Evolutionary conservation across 2,888 invertebrate species (phyloP).

Genomic region (Volucella bombylans): DNA sequence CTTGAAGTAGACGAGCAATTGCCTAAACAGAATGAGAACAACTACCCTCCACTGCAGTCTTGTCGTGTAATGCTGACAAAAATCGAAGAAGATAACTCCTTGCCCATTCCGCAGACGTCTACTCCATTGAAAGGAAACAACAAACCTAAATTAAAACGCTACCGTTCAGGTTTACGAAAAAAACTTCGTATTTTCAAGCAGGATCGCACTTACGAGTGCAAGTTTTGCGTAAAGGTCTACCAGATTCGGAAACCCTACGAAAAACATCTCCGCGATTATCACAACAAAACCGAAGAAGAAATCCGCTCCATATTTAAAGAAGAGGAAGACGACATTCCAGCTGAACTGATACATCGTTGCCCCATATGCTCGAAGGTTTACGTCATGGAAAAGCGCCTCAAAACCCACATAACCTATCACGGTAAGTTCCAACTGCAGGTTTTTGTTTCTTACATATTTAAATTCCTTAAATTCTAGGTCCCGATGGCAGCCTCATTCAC

Average conservation of each 20-base stretch:
- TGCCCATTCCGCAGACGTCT: no score
- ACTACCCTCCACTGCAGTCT: not conserved
- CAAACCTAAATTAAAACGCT: slow-evolving; percentile 18
- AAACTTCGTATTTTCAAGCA: slow-evolving; percentile 75
- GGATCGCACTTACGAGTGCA: slow-evolving; percentile 79
- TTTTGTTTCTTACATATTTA: not conserved
- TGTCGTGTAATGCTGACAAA: slow-evolving; percentile 15
- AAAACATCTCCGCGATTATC: slow-evolving; percentile 80
- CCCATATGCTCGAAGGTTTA: slow-evolving; percentile 80
- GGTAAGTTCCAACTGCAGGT: slow-evolving; percentile 72
- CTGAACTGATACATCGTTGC: slow-evolving; percentile 79
- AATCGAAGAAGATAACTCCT: not conserved
- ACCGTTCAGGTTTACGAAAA: slow-evolving; percentile 41
- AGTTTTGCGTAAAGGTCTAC: slow-evolving; percentile 80
- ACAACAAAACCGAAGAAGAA: slow-evolving; percentile 77
- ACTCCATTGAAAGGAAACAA: no score
- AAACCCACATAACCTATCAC: slow-evolving; percentile 80
- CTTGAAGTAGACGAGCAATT: slow-evolving; percentile 20
- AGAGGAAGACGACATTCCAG: slow-evolving; percentile 76
- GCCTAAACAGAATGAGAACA: slow-evolving; percentile 7
- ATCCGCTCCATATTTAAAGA: slow-evolving; percentile 79
- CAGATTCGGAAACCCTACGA: slow-evolving; percentile 80
- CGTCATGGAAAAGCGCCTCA: slow-evolving; percentile 78
- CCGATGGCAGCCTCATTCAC: slow-evolving; percentile 79
- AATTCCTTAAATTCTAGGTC: slow-evolving; percentile 60